Conservation (phyloP, 2,888 invertebrate genomes). For the Sceliomorpha sp. region DNA sequence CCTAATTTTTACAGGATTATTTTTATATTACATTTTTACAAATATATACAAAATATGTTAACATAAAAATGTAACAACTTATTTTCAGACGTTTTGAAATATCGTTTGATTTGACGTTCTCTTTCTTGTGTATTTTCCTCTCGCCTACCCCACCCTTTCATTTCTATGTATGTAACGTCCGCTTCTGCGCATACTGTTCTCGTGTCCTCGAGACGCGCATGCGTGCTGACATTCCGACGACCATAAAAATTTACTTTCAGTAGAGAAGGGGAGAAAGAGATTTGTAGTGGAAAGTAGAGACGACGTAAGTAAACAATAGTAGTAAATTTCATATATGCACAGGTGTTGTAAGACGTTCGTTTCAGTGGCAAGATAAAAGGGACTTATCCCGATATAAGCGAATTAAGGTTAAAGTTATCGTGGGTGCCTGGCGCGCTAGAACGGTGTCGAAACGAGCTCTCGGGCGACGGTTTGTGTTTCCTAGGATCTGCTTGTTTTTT, state of each 20-base stretch:
- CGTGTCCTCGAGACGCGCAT: slow-evolving; percentile 33
- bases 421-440: not conserved
- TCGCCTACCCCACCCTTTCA: no score
- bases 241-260: slow-evolving; percentile 52
- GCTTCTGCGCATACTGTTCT: slow-evolving; percentile 26
- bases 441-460: not conserved
- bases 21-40: no score
- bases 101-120: no score
- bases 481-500: no score
- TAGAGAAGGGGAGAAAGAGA: slow-evolving; percentile 41
- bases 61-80: no score
- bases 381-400: not conserved
- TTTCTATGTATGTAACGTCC: slow-evolving; percentile 11
- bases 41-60: no score
- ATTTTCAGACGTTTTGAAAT: no score
- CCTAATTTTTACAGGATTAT: no score
- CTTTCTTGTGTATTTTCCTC: no score
- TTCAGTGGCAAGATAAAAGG: not conserved
- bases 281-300: slow-evolving; percentile 39
- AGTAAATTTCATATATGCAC: slow-evolving; percentile 2
- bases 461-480: slow-evolving; percentile 3
- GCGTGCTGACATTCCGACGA: slow-evolving; percentile 33
- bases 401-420: slow-evolving; percentile 11
- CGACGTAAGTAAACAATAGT: slow-evolving; percentile 44
- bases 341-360: not conserved